Base-by-base conservation (phyloP, 2,113 vertebrate species). In the Platycercus adscitus region DNA sequence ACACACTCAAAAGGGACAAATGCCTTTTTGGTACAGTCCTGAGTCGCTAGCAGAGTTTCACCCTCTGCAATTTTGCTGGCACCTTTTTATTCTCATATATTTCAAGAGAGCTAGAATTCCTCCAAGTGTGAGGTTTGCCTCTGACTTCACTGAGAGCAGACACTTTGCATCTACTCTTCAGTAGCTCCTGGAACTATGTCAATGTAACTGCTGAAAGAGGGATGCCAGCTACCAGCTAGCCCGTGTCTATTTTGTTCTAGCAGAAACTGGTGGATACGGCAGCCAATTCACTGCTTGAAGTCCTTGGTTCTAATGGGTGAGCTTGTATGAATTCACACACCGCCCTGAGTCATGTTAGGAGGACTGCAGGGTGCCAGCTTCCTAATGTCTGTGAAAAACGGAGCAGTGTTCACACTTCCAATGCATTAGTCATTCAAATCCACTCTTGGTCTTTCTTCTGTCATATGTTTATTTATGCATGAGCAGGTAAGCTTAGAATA, bases 401-500 rank as follows among this genome's bases (percentile, higher is more conserved):
- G 61, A 94, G 70, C n/a, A 41, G 33, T 49, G 52, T 75, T 97
- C 86, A 84, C 83, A 81, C 61, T 77, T 93, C 46, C 23, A 39
- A 19, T 7, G 35, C 50, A 78, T 94, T 81, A 92, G 50, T 78
- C 64, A 93, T 78, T 88, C 69, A 86, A 95, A 93, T 89, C 50
- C 88, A 78, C 60, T 72, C 89, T 73, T 88, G 63, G 35, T 33
- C 77, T 91, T 79, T 93, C 92, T 94, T 83, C 83, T 81, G 60
- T 73, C 80, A 46, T 53, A 49, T 3, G 2, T 81, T 88, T 93
- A 63, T 93, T 81, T 86, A 41, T 91, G 72, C 72, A 68, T 79
- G 80, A 91, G 43, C 86, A 95, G 95, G 88, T 95, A 94, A 88
- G 37, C 31, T 90, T 75, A 90, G 71, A 86, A 52, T 20, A 37